A percentile compares a stretch with the other conserved stretches of the same genome.
Evolutionary conservation across 2,113 vertebrate genomes (phyloP).

Genomic region (Tetrao urogallus): DNA sequence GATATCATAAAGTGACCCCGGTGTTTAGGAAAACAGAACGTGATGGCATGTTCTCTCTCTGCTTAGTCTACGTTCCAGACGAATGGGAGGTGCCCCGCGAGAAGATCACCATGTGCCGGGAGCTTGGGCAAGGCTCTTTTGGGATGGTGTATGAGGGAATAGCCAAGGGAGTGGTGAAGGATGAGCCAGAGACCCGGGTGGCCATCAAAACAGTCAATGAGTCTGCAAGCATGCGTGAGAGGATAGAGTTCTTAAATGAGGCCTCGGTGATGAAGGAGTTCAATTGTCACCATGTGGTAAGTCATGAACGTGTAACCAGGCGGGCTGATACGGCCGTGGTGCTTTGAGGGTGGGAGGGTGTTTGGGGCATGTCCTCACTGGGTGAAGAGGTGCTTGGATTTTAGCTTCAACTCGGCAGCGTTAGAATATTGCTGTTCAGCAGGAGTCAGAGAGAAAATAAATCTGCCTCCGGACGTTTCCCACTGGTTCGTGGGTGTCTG

Average conservation of each 20-base stretch:
- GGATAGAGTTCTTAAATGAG: slow-evolving; percentile 98
- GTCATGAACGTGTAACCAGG: not conserved
- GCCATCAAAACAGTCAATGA: slow-evolving; percentile 99
- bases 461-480: not conserved
- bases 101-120: slow-evolving; percentile 94
- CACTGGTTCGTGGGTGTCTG: not conserved
- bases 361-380: accelerated
- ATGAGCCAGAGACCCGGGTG: slow-evolving; percentile 93
- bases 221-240: slow-evolving; percentile 94
- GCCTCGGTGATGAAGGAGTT: slow-evolving; percentile 99
- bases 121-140: slow-evolving; percentile 97
- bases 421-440: not conserved
- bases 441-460: not conserved
- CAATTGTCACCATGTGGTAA: slow-evolving; percentile 99
- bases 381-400: not conserved
- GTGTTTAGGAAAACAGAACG: not conserved
- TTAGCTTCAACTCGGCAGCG: not conserved
- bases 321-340: not conserved
- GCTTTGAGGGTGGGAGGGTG: not conserved
- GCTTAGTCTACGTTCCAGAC: slow-evolving; percentile 92
- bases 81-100: slow-evolving; percentile 98
- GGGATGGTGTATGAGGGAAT: slow-evolving; percentile 99
- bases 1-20: accelerated
- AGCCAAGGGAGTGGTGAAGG: slow-evolving; percentile 95
- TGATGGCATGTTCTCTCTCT: not conserved